phyloP scores from a whole-genome alignment of 2,113 vertebrate genomes.

The Columba livia region DNA sequence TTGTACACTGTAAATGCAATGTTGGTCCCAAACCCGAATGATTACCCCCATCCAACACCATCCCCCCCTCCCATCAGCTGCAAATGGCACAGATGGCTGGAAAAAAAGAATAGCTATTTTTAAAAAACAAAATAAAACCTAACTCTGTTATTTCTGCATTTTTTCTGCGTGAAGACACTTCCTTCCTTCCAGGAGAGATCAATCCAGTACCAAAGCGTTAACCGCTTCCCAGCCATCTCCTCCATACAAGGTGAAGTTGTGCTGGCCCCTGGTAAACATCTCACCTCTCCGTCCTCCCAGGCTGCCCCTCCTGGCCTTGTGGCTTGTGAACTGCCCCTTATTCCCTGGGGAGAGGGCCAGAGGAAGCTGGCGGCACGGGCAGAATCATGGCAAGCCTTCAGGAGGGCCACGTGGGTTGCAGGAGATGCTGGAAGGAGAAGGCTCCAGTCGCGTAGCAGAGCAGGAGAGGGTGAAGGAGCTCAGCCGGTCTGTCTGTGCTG shows the following conservation, averaged over 20 bases:
- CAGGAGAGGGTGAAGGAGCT: background rate
- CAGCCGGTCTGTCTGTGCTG: background rate
- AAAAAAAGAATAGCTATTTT: constrained; percentile 43
- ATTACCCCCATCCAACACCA: background rate
- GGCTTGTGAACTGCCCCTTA: background rate
- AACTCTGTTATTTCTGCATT: constrained; percentile 65
- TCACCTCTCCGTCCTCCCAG: fast-evolving
- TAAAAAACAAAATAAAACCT: background rate
- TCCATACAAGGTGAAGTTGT: background rate
- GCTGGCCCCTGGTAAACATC: background rate
- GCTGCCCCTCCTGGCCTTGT: background rate
- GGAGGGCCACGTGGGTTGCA: fast-evolving
- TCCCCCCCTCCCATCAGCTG: constrained; percentile 36
- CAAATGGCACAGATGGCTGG: constrained; percentile 54
- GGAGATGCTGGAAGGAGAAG: background rate
- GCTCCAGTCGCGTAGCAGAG: background rate
- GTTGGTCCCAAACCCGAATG: constrained; percentile 16
- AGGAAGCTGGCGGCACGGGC: background rate
- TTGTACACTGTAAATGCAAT: constrained; percentile 15
- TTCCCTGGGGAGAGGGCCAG: fast-evolving
- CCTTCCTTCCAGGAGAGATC: constrained; percentile 65
- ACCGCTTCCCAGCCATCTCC: background rate
- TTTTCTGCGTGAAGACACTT: constrained; percentile 60
- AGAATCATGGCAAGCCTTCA: background rate
- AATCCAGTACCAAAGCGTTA: constrained; percentile 42